Conservation (phyloP, 1,140 invertebrate species). For the Doryteuthis pealeii region DNA sequence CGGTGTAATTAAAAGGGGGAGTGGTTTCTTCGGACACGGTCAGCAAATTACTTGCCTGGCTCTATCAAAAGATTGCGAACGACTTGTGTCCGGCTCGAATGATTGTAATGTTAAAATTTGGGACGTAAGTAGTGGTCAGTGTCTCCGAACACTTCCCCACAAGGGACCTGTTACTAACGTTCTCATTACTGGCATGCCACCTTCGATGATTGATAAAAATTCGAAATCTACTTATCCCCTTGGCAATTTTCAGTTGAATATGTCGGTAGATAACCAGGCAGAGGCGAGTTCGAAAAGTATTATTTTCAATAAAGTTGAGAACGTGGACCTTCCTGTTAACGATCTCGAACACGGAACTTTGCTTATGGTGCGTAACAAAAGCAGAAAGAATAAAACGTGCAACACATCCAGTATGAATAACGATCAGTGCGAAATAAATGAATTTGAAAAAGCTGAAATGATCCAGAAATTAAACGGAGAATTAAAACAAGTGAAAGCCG, state of each 20-base stretch:
- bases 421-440: not conserved
- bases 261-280: not conserved
- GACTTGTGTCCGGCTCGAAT: slow-evolving; percentile 73
- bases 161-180: slow-evolving; percentile 55
- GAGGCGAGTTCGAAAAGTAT: not conserved
- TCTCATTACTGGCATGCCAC: not conserved
- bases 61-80: not conserved
- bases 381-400: not conserved
- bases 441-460: not conserved
- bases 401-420: not conserved
- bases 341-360: not conserved
- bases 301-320: not conserved
- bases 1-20: not conserved
- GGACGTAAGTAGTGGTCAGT: slow-evolving; percentile 75
- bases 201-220: not conserved
- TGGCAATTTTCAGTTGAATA: not conserved
- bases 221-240: not conserved
- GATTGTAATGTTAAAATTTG: slow-evolving; percentile 77
- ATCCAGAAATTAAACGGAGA: not conserved
- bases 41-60: not conserved
- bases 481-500: not conserved
- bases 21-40: not conserved
- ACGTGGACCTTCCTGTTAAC: not conserved
- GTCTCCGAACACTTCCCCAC: slow-evolving; percentile 70
- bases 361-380: not conserved